Conservation (phyloP, 2,888 invertebrate genomes). For the Metellina segmentata region DNA sequence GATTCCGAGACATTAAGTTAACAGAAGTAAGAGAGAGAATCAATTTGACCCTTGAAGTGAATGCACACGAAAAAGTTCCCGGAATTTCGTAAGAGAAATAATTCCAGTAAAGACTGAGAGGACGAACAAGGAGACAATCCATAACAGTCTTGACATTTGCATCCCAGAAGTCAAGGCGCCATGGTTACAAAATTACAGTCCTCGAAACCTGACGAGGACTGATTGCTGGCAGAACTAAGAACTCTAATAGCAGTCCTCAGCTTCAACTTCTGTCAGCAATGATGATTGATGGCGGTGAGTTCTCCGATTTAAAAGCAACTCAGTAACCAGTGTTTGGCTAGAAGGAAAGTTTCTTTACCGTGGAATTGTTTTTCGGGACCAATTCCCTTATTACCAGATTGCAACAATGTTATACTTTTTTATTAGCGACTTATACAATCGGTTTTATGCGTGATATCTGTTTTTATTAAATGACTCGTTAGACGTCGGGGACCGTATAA, state of each 20-base stretch:
- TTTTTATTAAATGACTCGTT: slow-evolving; percentile 71
- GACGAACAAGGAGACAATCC: slow-evolving; percentile 64
- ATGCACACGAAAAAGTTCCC: background rate
- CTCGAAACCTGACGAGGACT: slow-evolving; percentile 61
- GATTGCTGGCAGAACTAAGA: slow-evolving; percentile 72
- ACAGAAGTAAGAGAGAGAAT: slow-evolving; percentile 25
- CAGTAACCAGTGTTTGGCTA: slow-evolving; percentile 65
- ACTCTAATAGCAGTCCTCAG: slow-evolving; percentile 71
- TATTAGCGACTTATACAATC: slow-evolving; percentile 62
- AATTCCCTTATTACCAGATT: slow-evolving; percentile 55
- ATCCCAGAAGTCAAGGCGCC: slow-evolving; percentile 51
- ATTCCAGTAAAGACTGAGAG: background rate
- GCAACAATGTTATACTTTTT: slow-evolving; percentile 74
- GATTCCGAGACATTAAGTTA: background rate
- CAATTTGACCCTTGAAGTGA: slow-evolving; percentile 23
- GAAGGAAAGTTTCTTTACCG: slow-evolving; percentile 40
- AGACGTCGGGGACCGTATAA: slow-evolving; percentile 37
- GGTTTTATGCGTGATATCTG: slow-evolving; percentile 76
- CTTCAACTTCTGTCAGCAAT: slow-evolving; percentile 75
- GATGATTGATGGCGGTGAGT: slow-evolving; percentile 69
- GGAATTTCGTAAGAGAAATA: background rate
- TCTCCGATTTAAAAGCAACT: slow-evolving; percentile 72
- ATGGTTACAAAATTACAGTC: slow-evolving; percentile 67
- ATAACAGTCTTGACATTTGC: slow-evolving; percentile 72
- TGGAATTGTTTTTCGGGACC: slow-evolving; percentile 56